A percentile compares a stretch with the other conserved stretches of the same genome.
Conservation (phyloP, 2,797 vertebrate genomes). For the Micropoecilia bifurca region DNA sequence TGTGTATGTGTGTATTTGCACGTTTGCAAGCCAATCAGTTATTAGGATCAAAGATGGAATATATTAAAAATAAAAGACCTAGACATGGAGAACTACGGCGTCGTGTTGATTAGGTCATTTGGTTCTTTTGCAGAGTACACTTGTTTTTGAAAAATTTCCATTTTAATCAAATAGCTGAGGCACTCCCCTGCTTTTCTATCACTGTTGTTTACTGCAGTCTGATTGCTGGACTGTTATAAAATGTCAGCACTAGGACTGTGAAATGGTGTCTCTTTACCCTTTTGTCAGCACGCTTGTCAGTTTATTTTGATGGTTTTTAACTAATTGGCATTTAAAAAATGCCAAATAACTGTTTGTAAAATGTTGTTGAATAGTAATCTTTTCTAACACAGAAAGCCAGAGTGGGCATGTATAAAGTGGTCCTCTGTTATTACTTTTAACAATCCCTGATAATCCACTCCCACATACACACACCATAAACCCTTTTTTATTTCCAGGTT, state of each 20-base stretch:
- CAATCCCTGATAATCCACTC: background rate
- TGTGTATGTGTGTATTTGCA: slow-evolving; percentile 6
- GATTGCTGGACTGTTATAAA: slow-evolving; percentile 25
- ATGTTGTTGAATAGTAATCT: background rate
- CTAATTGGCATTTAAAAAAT: slow-evolving; percentile 11
- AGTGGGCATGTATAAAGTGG: background rate
- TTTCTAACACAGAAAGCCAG: background rate
- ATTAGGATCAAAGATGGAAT: slow-evolving; percentile 44
- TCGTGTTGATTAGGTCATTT: slow-evolving; percentile 43
- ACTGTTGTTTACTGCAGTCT: slow-evolving; percentile 18
- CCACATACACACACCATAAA: background rate
- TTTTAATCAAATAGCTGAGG: slow-evolving; percentile 26
- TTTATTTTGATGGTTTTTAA: slow-evolving; percentile 5
- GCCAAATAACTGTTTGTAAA: background rate
- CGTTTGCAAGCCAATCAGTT: slow-evolving; percentile 44
- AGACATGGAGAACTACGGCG: slow-evolving; percentile 23
- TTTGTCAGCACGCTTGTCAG: slow-evolving; percentile 2
- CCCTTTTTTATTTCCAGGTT: background rate
- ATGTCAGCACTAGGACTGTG: slow-evolving; percentile 16
- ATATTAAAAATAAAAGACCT: slow-evolving; percentile 45
- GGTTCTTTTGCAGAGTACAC: slow-evolving; percentile 23
- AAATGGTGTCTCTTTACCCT: slow-evolving; percentile 16
- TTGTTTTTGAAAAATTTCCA: slow-evolving; percentile 35
- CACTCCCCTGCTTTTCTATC: slow-evolving; percentile 1
- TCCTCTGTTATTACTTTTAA: background rate